Conservation (phyloP, 2,797 vertebrate genomes). For the Syngnathus acus region DNA sequence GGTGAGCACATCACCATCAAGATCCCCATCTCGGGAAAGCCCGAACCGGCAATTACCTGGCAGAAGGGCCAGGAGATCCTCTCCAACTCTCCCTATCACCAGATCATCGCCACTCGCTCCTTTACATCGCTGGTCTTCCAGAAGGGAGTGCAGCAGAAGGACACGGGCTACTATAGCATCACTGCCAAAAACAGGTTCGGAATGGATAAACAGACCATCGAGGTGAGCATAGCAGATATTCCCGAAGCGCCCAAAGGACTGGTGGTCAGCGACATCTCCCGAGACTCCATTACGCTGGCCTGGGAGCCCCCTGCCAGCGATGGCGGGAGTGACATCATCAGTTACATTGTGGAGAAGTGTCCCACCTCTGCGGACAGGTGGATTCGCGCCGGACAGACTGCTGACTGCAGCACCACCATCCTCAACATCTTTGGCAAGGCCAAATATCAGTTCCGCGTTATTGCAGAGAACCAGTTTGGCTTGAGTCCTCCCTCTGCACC, state of each 20-base stretch:
- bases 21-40: conserved; percentile 96
- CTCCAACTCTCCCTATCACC: conserved; percentile 86
- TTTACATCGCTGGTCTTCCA: conserved; percentile 96
- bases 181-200: conserved; percentile 98
- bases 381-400: conserved; percentile 89
- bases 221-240: conserved; percentile 92
- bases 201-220: conserved; percentile 95
- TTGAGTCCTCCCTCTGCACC: conserved; percentile 83
- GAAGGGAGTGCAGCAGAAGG: conserved; percentile 90
- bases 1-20: conserved; percentile 93
- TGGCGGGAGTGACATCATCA: conserved; percentile 86
- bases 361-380: conserved; percentile 89
- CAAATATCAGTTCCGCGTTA: conserved; percentile 93
- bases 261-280: conserved; percentile 80
- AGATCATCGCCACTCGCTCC: conserved; percentile 96
- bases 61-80: conserved; percentile 98
- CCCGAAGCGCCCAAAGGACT: conserved; percentile 89
- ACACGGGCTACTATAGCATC: conserved; percentile 92
- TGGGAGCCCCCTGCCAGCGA: conserved; percentile 90
- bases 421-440: conserved; percentile 95
- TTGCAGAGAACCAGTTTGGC: conserved; percentile 95
- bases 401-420: conserved; percentile 83
- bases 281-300: conserved; percentile 90
- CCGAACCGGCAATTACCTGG: conserved; percentile 92
- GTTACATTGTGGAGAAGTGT: conserved; percentile 94